A percentile compares a stretch with the other conserved stretches of the same genome.
These are phyloP conservation scores for Agapetus fuscipes DNA, from an alignment of 2,888 invertebrate species.

Conservation along the genomic window DNA sequence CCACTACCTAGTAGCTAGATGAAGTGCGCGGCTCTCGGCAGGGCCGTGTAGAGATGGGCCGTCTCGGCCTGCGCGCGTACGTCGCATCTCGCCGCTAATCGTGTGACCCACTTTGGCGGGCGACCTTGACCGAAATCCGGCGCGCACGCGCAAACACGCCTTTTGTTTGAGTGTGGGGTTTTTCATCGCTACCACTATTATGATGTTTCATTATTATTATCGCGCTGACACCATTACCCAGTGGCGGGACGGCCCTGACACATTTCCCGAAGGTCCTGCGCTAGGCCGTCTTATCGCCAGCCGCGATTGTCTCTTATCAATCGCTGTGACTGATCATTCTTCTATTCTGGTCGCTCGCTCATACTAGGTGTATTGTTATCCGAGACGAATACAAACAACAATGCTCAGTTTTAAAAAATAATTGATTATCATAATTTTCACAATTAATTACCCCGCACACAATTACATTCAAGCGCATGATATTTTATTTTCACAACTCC, in stretches of 20 bases:
- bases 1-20: too few relatives aligned
- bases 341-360: too few relatives aligned
- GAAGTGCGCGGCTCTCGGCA: too few relatives aligned
- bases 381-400: too few relatives aligned
- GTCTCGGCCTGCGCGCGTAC: slow-evolving; percentile 30
- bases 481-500: too few relatives aligned
- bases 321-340: slow-evolving; percentile 10
- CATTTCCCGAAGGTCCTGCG: slow-evolving; percentile 19
- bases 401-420: too few relatives aligned
- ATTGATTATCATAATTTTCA: too few relatives aligned
- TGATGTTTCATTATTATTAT: too few relatives aligned
- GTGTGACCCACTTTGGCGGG: slow-evolving; percentile 32
- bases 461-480: too few relatives aligned
- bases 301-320: slow-evolving; percentile 18
- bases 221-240: slow-evolving; percentile 38
- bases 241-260: slow-evolving; percentile 19
- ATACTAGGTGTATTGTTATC: too few relatives aligned
- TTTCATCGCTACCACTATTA: too few relatives aligned
- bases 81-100: slow-evolving; percentile 20
- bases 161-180: slow-evolving; percentile 18
- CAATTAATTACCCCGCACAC: too few relatives aligned
- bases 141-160: slow-evolving; percentile 12
- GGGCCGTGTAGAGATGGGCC: slow-evolving; percentile 15
- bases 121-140: slow-evolving; percentile 47
- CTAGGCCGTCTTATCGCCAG: slow-evolving; percentile 17